phyloP scores from a whole-genome alignment of 2,888 invertebrate genomes.

The Biston betularia region DNA sequence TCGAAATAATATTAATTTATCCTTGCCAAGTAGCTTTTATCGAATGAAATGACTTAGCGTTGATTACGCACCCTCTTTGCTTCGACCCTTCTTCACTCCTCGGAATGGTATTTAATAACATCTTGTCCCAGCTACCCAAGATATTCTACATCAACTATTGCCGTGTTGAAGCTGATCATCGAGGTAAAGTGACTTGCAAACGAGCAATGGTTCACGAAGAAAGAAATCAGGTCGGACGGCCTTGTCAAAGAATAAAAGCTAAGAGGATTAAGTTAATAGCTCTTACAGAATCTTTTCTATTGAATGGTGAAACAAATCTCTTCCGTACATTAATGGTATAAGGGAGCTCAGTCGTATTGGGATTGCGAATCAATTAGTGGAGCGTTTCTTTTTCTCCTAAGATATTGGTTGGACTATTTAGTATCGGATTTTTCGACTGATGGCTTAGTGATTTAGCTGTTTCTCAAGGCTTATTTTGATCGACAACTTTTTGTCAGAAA shows the following conservation, averaged over 20 bases:
- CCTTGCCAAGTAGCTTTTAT: slow-evolving; percentile 66
- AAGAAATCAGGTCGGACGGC: slow-evolving; percentile 9
- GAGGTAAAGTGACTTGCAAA: neutral
- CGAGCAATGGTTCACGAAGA: slow-evolving; percentile 25
- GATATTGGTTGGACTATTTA: slow-evolving; percentile 23
- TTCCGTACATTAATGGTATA: slow-evolving; percentile 60
- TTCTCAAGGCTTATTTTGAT: neutral
- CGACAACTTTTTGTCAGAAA: neutral
- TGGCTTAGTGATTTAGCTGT: slow-evolving; percentile 9
- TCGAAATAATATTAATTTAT: slow-evolving; percentile 69
- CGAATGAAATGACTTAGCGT: slow-evolving; percentile 70
- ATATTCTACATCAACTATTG: slow-evolving; percentile 17
- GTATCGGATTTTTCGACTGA: slow-evolving; percentile 7
- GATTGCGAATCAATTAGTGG: slow-evolving; percentile 45
- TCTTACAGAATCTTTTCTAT: slow-evolving; percentile 72
- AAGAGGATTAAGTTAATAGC: slow-evolving; percentile 74
- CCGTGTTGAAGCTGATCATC: neutral
- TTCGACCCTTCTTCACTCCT: slow-evolving; percentile 37
- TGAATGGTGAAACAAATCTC: slow-evolving; percentile 73
- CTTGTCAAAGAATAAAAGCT: slow-evolving; percentile 37
- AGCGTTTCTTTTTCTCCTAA: slow-evolving; percentile 29
- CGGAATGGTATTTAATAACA: slow-evolving; percentile 34
- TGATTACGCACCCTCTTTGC: slow-evolving; percentile 64
- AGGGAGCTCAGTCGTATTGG: slow-evolving; percentile 43
- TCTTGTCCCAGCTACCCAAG: slow-evolving; percentile 1